A percentile compares a stretch with the other conserved stretches of the same genome.
These are phyloP conservation scores for Ptychobarbus kaznakovi DNA, from an alignment of 2,797 vertebrate species.

Conservation along the genomic window DNA sequence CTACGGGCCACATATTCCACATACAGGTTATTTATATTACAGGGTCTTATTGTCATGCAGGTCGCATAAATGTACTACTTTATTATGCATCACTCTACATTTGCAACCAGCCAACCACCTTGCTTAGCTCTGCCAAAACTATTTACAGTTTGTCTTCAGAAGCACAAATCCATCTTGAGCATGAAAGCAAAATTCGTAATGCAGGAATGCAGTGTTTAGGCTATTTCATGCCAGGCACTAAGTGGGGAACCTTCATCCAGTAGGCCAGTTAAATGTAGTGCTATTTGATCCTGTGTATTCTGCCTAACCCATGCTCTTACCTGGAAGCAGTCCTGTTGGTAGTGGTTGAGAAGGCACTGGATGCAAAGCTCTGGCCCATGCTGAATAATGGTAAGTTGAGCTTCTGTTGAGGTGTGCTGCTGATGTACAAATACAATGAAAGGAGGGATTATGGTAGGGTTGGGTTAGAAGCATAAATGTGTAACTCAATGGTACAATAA, in stretches of 20 bases:
- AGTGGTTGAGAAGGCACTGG: slow-evolving; percentile 79
- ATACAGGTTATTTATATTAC: background rate
- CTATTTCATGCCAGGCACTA: background rate
- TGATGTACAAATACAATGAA: slow-evolving; percentile 23
- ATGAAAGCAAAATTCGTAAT: background rate
- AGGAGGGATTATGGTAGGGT: background rate
- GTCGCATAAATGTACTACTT: background rate
- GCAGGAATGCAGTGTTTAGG: background rate
- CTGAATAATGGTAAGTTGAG: slow-evolving; percentile 67
- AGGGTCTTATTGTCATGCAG: background rate
- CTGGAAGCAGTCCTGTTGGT: slow-evolving; percentile 84
- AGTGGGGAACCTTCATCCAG: background rate
- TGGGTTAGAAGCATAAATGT: background rate
- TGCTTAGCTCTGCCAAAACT: background rate
- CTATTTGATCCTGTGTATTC: background rate
- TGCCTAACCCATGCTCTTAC: slow-evolving; percentile 67
- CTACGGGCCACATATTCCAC: background rate
- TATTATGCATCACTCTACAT: background rate
- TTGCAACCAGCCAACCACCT: background rate
- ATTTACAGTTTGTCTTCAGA: background rate
- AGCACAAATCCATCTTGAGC: background rate
- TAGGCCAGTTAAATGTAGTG: background rate
- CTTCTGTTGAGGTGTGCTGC: slow-evolving; percentile 66
- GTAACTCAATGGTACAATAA: slow-evolving; percentile 2
- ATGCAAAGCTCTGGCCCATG: slow-evolving; percentile 84